These are phyloP conservation scores for Brienomyrus brachyistius DNA, from an alignment of 2,113 vertebrate genomes.

Conservation along the genomic window DNA sequence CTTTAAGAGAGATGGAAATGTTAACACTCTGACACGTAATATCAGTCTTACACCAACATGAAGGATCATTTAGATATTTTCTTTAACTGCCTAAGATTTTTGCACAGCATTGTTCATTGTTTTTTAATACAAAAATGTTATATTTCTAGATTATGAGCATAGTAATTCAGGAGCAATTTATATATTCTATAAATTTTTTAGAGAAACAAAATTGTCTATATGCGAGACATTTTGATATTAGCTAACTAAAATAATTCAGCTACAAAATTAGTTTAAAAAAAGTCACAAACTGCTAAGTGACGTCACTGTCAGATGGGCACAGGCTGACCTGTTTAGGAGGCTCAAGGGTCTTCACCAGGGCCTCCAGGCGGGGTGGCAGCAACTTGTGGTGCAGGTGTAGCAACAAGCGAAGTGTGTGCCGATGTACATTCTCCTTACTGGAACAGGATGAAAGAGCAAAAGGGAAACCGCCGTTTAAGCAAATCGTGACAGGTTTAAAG, in stretches of 20 bases:
- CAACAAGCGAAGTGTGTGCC: conserved; percentile 79
- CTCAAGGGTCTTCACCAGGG: conserved; percentile 81
- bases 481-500: neutral
- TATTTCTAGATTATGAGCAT: neutral
- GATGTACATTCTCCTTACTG: conserved; percentile 94
- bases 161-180: neutral
- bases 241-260: neutral
- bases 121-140: neutral
- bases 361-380: conserved; percentile 69
- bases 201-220: neutral
- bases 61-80: neutral
- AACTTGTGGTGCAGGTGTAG: conserved; percentile 88
- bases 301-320: neutral
- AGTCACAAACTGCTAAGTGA: neutral
- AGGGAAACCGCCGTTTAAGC: neutral
- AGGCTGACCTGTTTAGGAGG: conserved; percentile 82
- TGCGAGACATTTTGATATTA: neutral
- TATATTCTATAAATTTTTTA: neutral
- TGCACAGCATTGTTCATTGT: neutral
- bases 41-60: neutral
- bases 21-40: neutral
- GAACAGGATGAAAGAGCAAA: conserved; percentile 21
- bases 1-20: too few relatives aligned
- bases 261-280: neutral
- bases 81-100: neutral